Percentiles rank a stretch among this genome's conserved stretches.
phyloP scores from a whole-genome alignment of 2,888 invertebrate species.

The Drosophila planitibia region DNA sequence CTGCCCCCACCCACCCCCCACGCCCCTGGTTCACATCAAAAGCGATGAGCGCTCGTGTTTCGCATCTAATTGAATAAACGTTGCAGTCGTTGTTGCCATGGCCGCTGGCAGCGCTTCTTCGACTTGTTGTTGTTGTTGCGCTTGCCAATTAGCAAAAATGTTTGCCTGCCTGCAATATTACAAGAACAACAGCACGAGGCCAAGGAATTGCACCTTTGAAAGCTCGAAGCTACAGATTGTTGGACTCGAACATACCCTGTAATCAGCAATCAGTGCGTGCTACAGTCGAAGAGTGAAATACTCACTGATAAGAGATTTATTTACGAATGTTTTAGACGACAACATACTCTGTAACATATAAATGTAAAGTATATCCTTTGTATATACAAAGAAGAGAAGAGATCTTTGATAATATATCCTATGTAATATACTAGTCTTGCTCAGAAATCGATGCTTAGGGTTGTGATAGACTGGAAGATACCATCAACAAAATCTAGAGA shows the following conservation, averaged over 20 bases:
- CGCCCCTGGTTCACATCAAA: background rate
- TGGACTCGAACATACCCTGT: background rate
- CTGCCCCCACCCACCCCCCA: background rate
- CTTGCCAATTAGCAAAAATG: conserved; percentile 71
- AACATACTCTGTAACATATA: background rate
- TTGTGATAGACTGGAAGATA: background rate
- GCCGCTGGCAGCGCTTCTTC: conserved; percentile 22
- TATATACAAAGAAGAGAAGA: background rate
- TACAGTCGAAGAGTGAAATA: background rate
- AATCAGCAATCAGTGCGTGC: background rate
- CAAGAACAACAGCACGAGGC: conserved; percentile 38
- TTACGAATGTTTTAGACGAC: background rate
- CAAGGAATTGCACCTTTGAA: conserved; percentile 4
- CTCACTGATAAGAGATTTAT: background rate
- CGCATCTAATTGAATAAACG: conserved; percentile 74
- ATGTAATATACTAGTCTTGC: background rate
- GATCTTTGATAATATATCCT: background rate
- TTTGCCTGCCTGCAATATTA: conserved; percentile 64
- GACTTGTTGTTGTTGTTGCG: conserved; percentile 21
- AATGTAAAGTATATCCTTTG: background rate
- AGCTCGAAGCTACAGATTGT: background rate
- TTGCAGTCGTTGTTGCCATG: conserved; percentile 19
- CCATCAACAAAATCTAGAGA: background rate
- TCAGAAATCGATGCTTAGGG: background rate
- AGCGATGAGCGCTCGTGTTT: conserved; percentile 22